A percentile compares a stretch with the other conserved stretches of the same genome.
Conservation (phyloP, 2,113 vertebrate species). For the Oncorhynchus keta region DNA sequence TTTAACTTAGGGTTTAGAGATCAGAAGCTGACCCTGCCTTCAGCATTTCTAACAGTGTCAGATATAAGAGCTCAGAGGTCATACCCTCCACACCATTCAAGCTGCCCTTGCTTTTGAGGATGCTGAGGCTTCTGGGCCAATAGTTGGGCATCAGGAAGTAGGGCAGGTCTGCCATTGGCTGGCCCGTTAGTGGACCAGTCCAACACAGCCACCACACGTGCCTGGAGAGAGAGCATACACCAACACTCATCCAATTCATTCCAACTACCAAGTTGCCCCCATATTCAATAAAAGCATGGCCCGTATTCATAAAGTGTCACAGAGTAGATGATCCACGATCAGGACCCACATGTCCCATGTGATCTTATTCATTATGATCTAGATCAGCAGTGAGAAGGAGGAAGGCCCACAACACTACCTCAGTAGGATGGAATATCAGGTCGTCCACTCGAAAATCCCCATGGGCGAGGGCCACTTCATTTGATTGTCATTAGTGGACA, state of each 20-base stretch:
- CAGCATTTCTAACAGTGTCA: neutral
- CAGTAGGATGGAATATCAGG: conserved; percentile 87
- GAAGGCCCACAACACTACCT: conserved; percentile 61
- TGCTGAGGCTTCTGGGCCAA: conserved; percentile 65
- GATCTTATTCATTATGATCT: too few relatives aligned
- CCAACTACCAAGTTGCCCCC: neutral
- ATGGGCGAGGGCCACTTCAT: conserved; percentile 83
- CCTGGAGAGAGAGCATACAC: conserved; percentile 51
- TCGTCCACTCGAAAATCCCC: conserved; percentile 91
- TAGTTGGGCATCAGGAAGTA: conserved; percentile 77
- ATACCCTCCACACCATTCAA: conserved; percentile 65
- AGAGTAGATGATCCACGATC: too few relatives aligned
- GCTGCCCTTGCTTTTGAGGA: conserved; percentile 57
- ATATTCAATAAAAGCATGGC: too few relatives aligned
- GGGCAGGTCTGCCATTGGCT: conserved; percentile 86
- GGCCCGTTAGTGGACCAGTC: conserved; percentile 91
- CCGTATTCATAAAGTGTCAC: too few relatives aligned
- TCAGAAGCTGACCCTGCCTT: too few relatives aligned
- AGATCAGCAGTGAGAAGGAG: neutral
- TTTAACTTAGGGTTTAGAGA: too few relatives aligned
- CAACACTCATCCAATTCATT: neutral
- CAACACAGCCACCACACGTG: conserved; percentile 77
- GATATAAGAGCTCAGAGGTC: conserved; percentile 1
- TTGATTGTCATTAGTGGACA: conserved; percentile 74
- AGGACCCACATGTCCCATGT: too few relatives aligned